Evolutionary conservation across 2,888 invertebrate species (phyloP), one percentile per base, ranked within the genome.

Genomic region (Drosophila antonietae): DNA sequence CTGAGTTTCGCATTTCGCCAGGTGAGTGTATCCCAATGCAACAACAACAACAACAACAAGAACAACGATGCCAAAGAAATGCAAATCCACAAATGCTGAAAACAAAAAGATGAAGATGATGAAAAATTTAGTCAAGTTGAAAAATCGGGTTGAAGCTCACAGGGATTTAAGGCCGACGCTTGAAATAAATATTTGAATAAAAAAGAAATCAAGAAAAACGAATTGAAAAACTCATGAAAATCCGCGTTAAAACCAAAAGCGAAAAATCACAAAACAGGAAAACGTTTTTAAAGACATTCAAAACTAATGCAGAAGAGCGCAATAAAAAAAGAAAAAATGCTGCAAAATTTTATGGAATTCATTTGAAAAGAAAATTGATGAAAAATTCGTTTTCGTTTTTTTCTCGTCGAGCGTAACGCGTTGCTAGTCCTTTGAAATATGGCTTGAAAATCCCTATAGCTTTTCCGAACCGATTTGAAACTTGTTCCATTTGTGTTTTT

Each of bases 391-490:
- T 66, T 53, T 77, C 33, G 43, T 33, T 84, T 83, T 83, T 89
- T 83, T 89, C 75, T 83, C 82, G 79, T 74, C 71, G 61, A 56
- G 47, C 78, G 81, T 72, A 73, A 73, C 83, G 88, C 83, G 82
- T 67, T 68, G 62, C 47, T 56, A 73, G 70, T 72, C 70, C 56
- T 44, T 14, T 49, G 47, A 59, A 80, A 78, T 91, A 92, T 92
- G 93, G 93, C 93, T 93, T 93, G 90, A 93, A 92, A 93, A 93
- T 93, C 84, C 93, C 93, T 93, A 93, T 92, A 93, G 93, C 93
- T 93, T 93, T 93, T 93, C 93, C 93, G 93, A 91, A 90, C 90
- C 87, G 87, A 87, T 89, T 87, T 90, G 86, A 90, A 87, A 81
- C 88, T 90, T 88, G 80, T 75, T 78, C 78, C 78, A 80, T 78